Evolutionary conservation across 2,888 invertebrate species (phyloP).

Genomic region (Alloscopus bannaensis): DNA sequence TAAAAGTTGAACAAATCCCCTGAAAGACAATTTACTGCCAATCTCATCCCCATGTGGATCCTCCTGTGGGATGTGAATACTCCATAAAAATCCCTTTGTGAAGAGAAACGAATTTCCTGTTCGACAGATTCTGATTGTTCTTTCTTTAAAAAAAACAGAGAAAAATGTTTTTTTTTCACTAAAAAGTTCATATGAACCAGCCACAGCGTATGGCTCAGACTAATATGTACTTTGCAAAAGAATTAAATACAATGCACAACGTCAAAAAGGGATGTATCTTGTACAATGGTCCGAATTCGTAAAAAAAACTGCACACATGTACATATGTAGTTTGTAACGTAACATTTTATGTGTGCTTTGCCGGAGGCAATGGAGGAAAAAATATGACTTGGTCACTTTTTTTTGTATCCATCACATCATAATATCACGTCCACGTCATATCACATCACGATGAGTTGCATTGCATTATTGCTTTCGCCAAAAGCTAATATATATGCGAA

Average conservation of each 20-base stretch:
- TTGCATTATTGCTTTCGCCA: slow-evolving; percentile 65
- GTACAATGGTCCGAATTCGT: not conserved
- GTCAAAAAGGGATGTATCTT: no score
- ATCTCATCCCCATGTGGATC: not conserved
- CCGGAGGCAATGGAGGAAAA: slow-evolving; percentile 55
- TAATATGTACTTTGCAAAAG: not conserved
- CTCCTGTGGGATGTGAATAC: not conserved
- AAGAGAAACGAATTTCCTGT: not conserved
- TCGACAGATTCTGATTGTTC: not conserved
- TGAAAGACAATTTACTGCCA: not conserved
- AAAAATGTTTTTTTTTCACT: not conserved
- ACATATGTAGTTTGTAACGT: slow-evolving; percentile 37
- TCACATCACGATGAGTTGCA: slow-evolving; percentile 65
- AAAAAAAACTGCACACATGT: not conserved
- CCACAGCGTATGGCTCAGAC: not conserved
- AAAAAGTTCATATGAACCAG: not conserved
- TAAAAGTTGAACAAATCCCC: slow-evolving; percentile 1
- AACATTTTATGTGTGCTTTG: slow-evolving; percentile 42
- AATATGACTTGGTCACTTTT: slow-evolving; percentile 62
- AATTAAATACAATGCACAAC: slow-evolving; percentile 12
- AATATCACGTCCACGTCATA: slow-evolving; percentile 66
- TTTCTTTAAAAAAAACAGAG: not conserved
- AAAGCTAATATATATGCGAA: slow-evolving; percentile 58
- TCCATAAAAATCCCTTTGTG: not conserved
- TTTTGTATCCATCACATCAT: slow-evolving; percentile 64